Evolutionary conservation across 2,888 invertebrate genomes (phyloP).

Genomic region (Pomacea canaliculata): DNA sequence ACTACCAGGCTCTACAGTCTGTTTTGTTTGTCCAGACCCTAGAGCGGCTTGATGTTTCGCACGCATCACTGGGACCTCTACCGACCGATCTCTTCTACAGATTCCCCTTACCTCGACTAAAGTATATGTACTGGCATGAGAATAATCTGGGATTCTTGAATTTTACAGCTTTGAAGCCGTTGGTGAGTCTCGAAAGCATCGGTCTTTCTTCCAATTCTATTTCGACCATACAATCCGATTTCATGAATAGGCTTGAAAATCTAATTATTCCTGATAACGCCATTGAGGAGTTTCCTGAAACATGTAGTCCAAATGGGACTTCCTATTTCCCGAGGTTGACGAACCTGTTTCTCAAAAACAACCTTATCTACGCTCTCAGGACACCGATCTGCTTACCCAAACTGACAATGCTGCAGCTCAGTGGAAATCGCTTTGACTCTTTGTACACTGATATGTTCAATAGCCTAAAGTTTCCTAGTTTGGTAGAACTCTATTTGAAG

Average conservation of each 20-base stretch:
- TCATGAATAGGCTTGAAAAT: background rate
- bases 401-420: conserved; percentile 9
- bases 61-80: background rate
- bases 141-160: conserved; percentile 13
- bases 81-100: conserved; percentile 6
- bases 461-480: background rate
- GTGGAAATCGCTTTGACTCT: conserved; percentile 12
- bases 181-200: conserved; percentile 14
- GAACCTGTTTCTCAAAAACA: background rate
- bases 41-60: conserved; percentile 13
- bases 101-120: background rate
- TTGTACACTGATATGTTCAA: conserved; percentile 1
- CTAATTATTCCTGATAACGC: conserved; percentile 19
- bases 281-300: conserved; percentile 16
- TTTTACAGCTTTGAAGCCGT: conserved; percentile 2
- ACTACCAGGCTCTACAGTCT: background rate
- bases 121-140: conserved; percentile 14
- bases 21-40: conserved; percentile 14
- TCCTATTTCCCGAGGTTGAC: conserved; percentile 18
- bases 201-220: conserved; percentile 10
- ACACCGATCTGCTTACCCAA: conserved; percentile 4
- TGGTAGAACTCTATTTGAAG: conserved; percentile 7
- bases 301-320: background rate
- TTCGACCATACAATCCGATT: background rate
- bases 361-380: no score